Evolutionary conservation across 2,113 vertebrate species (phyloP).

Genomic region (Ciconia maguari): DNA sequence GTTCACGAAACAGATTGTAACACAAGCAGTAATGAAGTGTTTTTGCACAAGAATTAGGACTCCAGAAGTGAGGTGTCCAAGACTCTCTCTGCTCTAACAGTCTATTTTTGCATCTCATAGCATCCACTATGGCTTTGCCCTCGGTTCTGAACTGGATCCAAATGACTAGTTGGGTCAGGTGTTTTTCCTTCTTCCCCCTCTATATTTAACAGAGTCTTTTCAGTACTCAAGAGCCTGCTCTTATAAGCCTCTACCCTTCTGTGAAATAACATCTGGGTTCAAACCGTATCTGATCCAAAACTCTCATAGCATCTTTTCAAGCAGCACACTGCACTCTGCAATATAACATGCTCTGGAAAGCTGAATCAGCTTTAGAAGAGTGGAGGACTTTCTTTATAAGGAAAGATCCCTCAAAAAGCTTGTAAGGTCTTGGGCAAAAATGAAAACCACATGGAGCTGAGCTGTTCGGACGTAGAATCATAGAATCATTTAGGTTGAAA

Average conservation of each 20-base stretch:
- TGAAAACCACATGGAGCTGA: rapidly evolving
- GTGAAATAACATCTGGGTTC: not conserved
- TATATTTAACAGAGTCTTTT: not conserved
- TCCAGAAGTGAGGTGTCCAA: not conserved
- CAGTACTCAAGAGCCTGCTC: not conserved
- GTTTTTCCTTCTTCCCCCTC: not conserved
- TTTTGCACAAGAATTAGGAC: not conserved
- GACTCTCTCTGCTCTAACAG: not conserved
- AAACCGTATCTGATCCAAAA: not conserved
- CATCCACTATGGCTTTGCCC: not conserved
- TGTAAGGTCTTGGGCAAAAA: not conserved
- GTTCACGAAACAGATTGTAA: not conserved
- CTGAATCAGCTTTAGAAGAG: not conserved
- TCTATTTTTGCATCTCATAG: not conserved
- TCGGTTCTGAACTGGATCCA: not conserved
- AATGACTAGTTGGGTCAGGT: not conserved
- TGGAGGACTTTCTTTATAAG: not conserved
- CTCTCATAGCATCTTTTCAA: not conserved
- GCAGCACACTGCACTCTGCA: not conserved
- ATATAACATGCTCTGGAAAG: not conserved
- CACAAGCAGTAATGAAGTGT: not conserved
- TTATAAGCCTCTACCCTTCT: not conserved
- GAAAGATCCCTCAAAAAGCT: not conserved
- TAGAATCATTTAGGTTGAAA: no score
- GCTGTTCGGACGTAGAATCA: not conserved